Percentiles rank a stretch among this genome's conserved stretches.
These are phyloP conservation scores for Diarsia mendica DNA, from an alignment of 2,888 invertebrate genomes.

Conservation along the genomic window DNA sequence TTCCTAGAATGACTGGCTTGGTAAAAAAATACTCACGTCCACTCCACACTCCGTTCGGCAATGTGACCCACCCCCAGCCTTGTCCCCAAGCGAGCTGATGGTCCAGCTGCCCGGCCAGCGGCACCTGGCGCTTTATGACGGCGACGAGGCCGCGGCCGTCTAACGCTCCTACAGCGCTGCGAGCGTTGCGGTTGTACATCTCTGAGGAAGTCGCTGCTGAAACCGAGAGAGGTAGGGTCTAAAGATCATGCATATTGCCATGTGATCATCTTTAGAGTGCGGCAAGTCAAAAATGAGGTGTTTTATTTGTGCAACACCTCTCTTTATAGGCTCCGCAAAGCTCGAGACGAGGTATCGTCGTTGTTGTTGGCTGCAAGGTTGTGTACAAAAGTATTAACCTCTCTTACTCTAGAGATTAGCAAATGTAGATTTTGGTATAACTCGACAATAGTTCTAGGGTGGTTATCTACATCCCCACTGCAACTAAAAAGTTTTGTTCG, in stretches of 20 bases:
- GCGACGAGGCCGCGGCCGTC: conserved; percentile 88
- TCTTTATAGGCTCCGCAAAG: too few species aligned
- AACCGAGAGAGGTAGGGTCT: conserved; percentile 53
- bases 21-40: conserved; percentile 91
- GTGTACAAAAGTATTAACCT: too few species aligned
- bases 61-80: conserved; percentile 94
- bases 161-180: conserved; percentile 80
- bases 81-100: conserved; percentile 93
- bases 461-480: too few species aligned
- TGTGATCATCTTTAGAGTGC: not conserved
- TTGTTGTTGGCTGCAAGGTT: too few species aligned
- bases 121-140: conserved; percentile 88
- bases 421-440: too few species aligned
- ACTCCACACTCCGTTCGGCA: conserved; percentile 92
- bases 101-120: conserved; percentile 89
- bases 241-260: conserved; percentile 8
- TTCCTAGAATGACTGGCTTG: too few species aligned
- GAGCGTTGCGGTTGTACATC: conserved; percentile 79
- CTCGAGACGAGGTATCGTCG: too few species aligned
- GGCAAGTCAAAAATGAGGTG: too few species aligned
- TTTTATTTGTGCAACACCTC: too few species aligned
- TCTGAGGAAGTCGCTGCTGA: conserved; percentile 85
- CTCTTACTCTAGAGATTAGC: too few species aligned
- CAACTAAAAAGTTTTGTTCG: too few species aligned
- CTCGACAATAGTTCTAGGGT: too few species aligned